These are phyloP conservation scores for Graptemys geographica DNA, from an alignment of 2,797 vertebrate species.

Conservation along the genomic window DNA sequence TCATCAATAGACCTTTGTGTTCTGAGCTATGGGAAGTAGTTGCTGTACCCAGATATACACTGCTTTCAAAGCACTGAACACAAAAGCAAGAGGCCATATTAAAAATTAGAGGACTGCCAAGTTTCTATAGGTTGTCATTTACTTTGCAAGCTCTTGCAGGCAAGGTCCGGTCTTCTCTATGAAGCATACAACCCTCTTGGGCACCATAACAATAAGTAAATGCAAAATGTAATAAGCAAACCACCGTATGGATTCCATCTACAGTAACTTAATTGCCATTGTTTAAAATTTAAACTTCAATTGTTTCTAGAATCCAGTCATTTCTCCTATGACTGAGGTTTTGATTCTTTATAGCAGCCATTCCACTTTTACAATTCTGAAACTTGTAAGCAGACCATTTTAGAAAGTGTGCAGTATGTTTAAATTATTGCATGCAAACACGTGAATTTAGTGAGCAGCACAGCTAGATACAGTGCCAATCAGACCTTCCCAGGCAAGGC, in stretches of 20 bases:
- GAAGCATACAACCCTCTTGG: background rate
- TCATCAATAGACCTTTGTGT: background rate
- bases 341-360: slow-evolving; percentile 25
- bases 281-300: slow-evolving; percentile 77
- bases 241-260: background rate
- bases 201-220: background rate
- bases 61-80: background rate
- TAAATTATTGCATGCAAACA: slow-evolving; percentile 54
- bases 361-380: background rate
- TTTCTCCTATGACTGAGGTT: background rate
- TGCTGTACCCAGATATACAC: fast-evolving
- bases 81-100: background rate
- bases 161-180: background rate
- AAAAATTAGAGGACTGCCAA: background rate
- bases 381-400: background rate
- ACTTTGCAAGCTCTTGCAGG: background rate
- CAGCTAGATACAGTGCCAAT: slow-evolving; percentile 12
- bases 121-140: background rate
- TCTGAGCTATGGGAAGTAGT: background rate
- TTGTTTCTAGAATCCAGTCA: slow-evolving; percentile 54
- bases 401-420: slow-evolving; percentile 1
- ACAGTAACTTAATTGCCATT: slow-evolving; percentile 8
- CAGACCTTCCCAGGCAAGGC: background rate
- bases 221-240: background rate
- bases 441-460: slow-evolving; percentile 2